Evolutionary conservation across 2,113 vertebrate species (phyloP), one percentile per base, ranked within the genome.

Genomic region (Zosterops lateralis): DNA sequence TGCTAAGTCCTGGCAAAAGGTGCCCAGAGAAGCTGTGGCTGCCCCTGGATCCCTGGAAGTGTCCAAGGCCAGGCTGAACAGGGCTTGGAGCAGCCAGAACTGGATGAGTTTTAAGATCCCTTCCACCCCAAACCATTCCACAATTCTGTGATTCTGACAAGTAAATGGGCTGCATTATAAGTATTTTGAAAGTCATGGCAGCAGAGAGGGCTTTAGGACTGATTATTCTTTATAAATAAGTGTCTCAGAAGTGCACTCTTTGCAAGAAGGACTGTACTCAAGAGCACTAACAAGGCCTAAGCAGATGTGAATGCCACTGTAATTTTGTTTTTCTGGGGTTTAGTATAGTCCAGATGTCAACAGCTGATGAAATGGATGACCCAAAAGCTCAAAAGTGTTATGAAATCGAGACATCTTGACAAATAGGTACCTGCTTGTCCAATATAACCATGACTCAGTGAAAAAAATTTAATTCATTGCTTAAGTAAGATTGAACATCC

Each of bases 1-100:
- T 25, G 61, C 4, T 0, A 3, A 57, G 24, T 12, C 34, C 60
- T 50, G 42, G n/a, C 50, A 48, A 12, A 57, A 14, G 26, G 0
- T 62, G 32, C 48, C 26, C 70, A 57, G 44, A 60, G 36, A 8
- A 68, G 26, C 54, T 68, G 54, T 45, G 54, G 38, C 45, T 61
- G 38, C 5, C 32, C 9, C 26, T 64, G 58, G n/a, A 68, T 53
- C 38, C 18, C 32, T 68, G 84, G 22, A 2, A 61, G 28, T 45
- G 38, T 2, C 7, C 18, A 32, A 61, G 18, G 9, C 32, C 32
- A 51, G 32, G 26, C 0, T 68, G 72, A 36, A 44, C 0, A 0
- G 32, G 54, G 3, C 11, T 60, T 60, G 54, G 38, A 60, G 21
- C 9, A 6, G 2, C 6, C 4, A 5, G 20, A 1, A 61, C 12